These are phyloP conservation scores for Plemyria rubiginata DNA, from an alignment of 2,888 invertebrate species.

Conservation along the genomic window DNA sequence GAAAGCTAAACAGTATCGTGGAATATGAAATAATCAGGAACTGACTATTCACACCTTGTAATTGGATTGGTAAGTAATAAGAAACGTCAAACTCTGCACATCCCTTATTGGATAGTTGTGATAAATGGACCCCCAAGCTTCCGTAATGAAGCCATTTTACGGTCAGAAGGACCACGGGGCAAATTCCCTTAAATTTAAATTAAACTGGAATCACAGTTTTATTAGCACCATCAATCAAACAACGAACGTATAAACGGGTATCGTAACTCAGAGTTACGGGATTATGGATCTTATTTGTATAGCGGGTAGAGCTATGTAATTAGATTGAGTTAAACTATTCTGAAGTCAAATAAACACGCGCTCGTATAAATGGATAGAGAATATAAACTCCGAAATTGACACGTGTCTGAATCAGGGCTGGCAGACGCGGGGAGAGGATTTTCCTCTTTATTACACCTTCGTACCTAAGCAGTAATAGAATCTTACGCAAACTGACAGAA, in stretches of 20 bases:
- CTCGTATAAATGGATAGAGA: conserved; percentile 78
- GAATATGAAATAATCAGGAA: not conserved
- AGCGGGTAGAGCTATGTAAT: conserved; percentile 53
- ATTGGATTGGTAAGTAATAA: not conserved
- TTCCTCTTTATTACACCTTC: not conserved
- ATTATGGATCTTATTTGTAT: conserved; percentile 62
- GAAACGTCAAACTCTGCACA: conserved; percentile 39
- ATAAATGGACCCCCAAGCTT: conserved; percentile 65
- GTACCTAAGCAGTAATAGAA: not conserved
- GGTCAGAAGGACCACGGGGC: conserved; percentile 75
- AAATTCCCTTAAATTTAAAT: conserved; percentile 85
- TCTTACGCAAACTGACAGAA: no score
- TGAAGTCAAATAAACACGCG: conserved; percentile 80
- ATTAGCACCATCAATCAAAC: conserved; percentile 84
- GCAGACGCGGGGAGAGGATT: conserved; percentile 22
- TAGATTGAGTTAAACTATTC: conserved; percentile 61
- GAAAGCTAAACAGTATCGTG: no score
- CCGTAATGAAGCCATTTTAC: conserved; percentile 76
- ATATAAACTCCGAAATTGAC: conserved; percentile 76
- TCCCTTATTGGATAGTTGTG: conserved; percentile 47
- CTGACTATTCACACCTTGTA: not conserved
- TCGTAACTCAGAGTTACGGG: conserved; percentile 47
- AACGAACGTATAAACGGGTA: conserved; percentile 66
- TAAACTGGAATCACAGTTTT: conserved; percentile 84
- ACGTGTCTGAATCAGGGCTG: conserved; percentile 65